phyloP scores from a whole-genome alignment of 2,797 vertebrate genomes.

The Falco naumanni region DNA sequence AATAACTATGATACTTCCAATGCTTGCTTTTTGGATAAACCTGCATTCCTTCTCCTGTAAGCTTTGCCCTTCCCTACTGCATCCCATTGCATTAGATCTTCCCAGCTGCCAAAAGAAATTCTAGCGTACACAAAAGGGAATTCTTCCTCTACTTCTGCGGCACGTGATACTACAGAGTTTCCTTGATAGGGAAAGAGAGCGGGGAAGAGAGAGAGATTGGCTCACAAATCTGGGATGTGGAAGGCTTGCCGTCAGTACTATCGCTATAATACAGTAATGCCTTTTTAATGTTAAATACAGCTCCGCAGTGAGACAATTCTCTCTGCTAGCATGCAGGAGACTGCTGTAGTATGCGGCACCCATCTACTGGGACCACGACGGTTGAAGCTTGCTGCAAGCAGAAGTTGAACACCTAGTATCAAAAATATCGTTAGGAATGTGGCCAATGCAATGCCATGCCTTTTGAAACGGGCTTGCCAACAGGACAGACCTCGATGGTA shows the following conservation, averaged over 20 bases:
- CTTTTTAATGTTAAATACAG: accelerated
- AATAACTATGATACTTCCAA: accelerated
- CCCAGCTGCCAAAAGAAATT: neutral
- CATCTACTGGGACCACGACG: accelerated
- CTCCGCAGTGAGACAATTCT: neutral
- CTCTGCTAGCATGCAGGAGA: accelerated
- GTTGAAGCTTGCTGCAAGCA: neutral
- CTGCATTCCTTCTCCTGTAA: neutral
- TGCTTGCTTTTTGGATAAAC: accelerated
- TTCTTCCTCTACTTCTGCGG: neutral
- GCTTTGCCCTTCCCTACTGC: neutral
- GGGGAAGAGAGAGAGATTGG: too few relatives aligned
- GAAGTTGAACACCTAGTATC: accelerated
- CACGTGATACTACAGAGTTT: neutral
- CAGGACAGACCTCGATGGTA: accelerated
- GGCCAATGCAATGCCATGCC: accelerated
- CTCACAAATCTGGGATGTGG: neutral
- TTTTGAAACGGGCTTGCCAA: accelerated
- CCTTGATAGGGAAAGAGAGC: neutral
- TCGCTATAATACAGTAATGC: accelerated
- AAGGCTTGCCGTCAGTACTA: accelerated
- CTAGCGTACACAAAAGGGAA: neutral
- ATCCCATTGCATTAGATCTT: accelerated
- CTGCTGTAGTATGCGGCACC: accelerated
- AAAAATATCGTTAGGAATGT: accelerated